Evolutionary conservation across 2,797 vertebrate species (phyloP).

Genomic region (Brachymystax lenok): DNA sequence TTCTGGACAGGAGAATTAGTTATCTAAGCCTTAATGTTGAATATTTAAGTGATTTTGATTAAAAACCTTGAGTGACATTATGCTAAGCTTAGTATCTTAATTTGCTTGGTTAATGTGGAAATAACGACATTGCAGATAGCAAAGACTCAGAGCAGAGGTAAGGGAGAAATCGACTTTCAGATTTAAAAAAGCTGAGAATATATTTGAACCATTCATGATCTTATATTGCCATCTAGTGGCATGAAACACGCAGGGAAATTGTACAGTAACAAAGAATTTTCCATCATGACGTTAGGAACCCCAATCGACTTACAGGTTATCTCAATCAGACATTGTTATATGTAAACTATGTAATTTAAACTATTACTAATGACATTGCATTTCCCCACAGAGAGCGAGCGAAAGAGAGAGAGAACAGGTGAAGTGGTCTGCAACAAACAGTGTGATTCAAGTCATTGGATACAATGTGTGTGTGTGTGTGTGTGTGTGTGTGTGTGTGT

Average conservation of each 20-base stretch:
- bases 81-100: too few relatives aligned
- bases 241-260: neutral
- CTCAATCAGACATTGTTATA: neutral
- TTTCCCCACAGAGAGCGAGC: neutral
- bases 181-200: constrained; percentile 52
- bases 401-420: neutral
- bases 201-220: constrained; percentile 19
- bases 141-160: constrained; percentile 46
- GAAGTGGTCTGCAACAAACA: neutral
- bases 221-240: constrained; percentile 68
- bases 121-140: constrained; percentile 62
- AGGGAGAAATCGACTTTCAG: constrained; percentile 59
- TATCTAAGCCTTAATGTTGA: neutral
- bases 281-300: neutral
- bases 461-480: neutral
- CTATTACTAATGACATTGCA: neutral
- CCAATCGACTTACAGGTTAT: neutral
- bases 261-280: neutral
- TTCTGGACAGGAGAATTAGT: neutral
- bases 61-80: too few relatives aligned
- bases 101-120: constrained; percentile 39
- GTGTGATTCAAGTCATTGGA: neutral
- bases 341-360: neutral
- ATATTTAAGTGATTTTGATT: too few relatives aligned
- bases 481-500: too few relatives aligned